phyloP scores from a whole-genome alignment of 1,140 invertebrate genomes.

The Formica selysi region DNA sequence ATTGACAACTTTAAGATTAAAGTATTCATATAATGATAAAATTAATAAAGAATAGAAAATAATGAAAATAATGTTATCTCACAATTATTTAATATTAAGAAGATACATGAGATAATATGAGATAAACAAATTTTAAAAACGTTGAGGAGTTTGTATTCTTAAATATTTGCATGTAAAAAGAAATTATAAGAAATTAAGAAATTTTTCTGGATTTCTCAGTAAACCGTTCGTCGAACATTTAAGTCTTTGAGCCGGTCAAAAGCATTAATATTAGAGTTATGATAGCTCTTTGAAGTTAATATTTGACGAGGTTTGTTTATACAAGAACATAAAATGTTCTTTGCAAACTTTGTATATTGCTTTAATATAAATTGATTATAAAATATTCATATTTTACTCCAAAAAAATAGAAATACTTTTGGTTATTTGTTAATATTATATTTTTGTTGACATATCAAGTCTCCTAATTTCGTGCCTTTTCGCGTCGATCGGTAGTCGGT shows the following conservation, averaged over 20 bases:
- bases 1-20: background rate
- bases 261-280: slow-evolving; percentile 9
- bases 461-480: background rate
- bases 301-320: slow-evolving; percentile 34
- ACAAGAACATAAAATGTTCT: slow-evolving; percentile 1
- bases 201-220: slow-evolving; percentile 13
- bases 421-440: background rate
- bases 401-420: background rate
- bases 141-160: background rate
- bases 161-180: background rate
- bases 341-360: slow-evolving; percentile 20
- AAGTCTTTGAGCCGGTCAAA: background rate
- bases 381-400: background rate
- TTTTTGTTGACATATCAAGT: background rate
- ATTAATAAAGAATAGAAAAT: background rate
- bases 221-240: slow-evolving; percentile 37
- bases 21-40: background rate
- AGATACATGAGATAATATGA: no score
- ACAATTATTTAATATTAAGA: background rate
- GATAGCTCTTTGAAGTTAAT: slow-evolving; percentile 18
- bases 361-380: slow-evolving; percentile 5
- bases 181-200: slow-evolving; percentile 8
- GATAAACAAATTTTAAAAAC: background rate
- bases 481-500: background rate
- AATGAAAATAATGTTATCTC: background rate